These are phyloP conservation scores for Amiota mariae DNA, from an alignment of 2,888 invertebrate genomes.

Conservation along the genomic window DNA sequence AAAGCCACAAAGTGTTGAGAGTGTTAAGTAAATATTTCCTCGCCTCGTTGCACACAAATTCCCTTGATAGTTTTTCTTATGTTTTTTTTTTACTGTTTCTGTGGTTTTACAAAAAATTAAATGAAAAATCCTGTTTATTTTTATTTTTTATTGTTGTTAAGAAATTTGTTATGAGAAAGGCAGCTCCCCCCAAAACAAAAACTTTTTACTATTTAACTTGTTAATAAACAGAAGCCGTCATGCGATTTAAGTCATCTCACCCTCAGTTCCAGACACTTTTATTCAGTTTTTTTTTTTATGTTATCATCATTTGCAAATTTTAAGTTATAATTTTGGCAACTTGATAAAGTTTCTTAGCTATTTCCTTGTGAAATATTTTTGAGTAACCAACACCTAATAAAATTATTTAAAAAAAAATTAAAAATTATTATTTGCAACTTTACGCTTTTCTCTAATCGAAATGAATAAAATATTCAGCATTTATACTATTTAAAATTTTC, in stretches of 20 bases:
- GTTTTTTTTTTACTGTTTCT: constrained; percentile 39
- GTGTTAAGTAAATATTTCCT: constrained; percentile 67
- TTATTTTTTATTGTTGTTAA: constrained; percentile 11
- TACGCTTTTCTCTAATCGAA: no score
- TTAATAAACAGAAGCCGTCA: constrained; percentile 10
- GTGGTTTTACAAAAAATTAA: not conserved
- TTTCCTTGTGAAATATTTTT: not conserved
- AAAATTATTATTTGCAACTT: not conserved
- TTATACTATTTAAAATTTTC: no score
- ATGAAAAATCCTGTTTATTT: not conserved
- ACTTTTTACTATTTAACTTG: not conserved
- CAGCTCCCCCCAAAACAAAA: not conserved
- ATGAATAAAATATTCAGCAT: no score
- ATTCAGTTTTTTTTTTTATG: not conserved
- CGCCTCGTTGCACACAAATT: constrained; percentile 64
- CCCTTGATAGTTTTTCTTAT: constrained; percentile 41
- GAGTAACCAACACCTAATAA: not conserved
- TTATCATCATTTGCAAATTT: not conserved
- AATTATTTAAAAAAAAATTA: not conserved
- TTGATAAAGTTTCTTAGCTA: no score
- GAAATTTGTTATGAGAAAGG: not conserved
- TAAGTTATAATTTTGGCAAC: no score
- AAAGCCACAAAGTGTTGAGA: constrained; percentile 33
- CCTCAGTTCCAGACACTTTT: not conserved
- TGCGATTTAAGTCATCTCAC: constrained; percentile 8